Evolutionary conservation across 2,888 invertebrate genomes (phyloP).

Genomic region (Papilio elwesi): DNA sequence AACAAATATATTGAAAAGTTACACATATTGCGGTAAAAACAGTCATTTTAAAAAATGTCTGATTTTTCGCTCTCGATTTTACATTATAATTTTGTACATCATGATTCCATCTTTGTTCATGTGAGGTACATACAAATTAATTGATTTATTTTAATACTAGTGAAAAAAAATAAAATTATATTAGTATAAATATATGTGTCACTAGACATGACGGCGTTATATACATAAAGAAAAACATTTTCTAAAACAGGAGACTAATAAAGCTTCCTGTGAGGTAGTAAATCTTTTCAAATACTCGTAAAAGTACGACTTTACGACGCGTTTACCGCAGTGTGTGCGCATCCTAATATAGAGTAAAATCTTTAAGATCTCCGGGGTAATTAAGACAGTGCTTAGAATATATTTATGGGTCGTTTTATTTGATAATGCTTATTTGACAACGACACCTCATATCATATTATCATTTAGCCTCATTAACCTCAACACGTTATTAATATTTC

Average conservation of each 20-base stretch:
- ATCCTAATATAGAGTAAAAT: conserved; percentile 54
- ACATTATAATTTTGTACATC: too few species aligned
- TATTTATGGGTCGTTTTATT: conserved; percentile 52
- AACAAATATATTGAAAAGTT: too few species aligned
- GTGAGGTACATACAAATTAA: too few species aligned
- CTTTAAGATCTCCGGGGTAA: conserved; percentile 51
- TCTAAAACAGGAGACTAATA: conserved; percentile 50
- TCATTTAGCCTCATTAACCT: conserved; percentile 1
- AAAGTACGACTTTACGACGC: conserved; percentile 63
- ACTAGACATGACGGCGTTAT: neutral
- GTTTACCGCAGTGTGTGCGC: conserved; percentile 55
- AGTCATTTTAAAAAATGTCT: too few species aligned
- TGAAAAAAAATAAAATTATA: neutral
- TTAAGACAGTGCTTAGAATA: conserved; percentile 55
- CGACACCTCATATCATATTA: conserved; percentile 21
- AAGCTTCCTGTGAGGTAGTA: conserved; percentile 55
- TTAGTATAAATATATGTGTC: neutral
- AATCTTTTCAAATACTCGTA: conserved; percentile 63
- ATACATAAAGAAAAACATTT: conserved; percentile 26
- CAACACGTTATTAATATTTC: too few species aligned
- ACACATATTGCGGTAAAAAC: too few species aligned
- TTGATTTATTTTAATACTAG: neutral
- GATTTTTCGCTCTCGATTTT: too few species aligned
- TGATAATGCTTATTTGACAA: conserved; percentile 42
- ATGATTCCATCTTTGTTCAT: too few species aligned